A percentile compares a stretch with the other conserved stretches of the same genome.
phyloP scores from a whole-genome alignment of 2,797 vertebrate species.

The Eupleurogrammus muticus region DNA sequence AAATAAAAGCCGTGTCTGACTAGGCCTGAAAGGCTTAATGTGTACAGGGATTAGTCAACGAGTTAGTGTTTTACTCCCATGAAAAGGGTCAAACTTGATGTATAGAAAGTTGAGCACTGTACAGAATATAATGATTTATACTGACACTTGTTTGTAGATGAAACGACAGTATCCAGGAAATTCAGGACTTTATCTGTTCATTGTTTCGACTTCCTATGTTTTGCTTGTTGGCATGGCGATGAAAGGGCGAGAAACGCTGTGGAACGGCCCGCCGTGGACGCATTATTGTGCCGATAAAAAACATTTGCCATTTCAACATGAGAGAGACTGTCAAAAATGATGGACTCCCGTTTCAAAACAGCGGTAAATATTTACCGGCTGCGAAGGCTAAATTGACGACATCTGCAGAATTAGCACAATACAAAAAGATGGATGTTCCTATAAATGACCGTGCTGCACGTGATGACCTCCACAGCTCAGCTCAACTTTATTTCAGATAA shows the following conservation, averaged over 20 bases:
- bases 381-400: constrained; percentile 1
- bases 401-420: constrained; percentile 6
- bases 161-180: constrained; percentile 74
- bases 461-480: background rate
- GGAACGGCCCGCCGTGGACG: constrained; percentile 36
- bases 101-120: background rate
- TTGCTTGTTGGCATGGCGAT: constrained; percentile 72
- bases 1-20: constrained; percentile 5
- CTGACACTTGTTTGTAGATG: constrained; percentile 25
- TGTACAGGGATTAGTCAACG: background rate
- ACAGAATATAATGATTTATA: background rate
- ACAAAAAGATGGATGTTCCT: background rate
- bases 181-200: constrained; percentile 71
- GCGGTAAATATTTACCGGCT: constrained; percentile 11
- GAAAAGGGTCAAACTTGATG: too few relatives aligned
- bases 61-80: background rate
- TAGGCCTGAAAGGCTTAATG: background rate
- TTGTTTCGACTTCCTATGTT: constrained; percentile 80
- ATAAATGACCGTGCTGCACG: constrained; percentile 7
- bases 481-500: constrained; percentile 1
- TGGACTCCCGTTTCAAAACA: constrained; percentile 1
- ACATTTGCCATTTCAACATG: constrained; percentile 32
- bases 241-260: constrained; percentile 65
- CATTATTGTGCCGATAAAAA: constrained; percentile 45
- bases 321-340: constrained; percentile 32